Evolutionary conservation across 2,888 invertebrate genomes (phyloP).

Genomic region (Horisme vitalbata): DNA sequence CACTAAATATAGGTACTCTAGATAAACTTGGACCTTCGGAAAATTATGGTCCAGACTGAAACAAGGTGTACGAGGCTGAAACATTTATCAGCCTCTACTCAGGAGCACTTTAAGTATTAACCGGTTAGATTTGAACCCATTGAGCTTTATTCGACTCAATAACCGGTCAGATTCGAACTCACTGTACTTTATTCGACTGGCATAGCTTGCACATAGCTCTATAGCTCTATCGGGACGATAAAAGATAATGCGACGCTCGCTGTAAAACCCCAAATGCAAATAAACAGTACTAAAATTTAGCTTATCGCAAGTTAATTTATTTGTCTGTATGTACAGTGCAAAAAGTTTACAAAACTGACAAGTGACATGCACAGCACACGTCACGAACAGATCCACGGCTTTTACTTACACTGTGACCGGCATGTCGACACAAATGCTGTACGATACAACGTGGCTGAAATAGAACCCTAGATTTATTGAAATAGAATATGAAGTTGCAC

Average conservation of each 20-base stretch:
- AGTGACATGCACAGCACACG: neutral
- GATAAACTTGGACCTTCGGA: neutral
- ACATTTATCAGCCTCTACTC: too few relatives aligned
- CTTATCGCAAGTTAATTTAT: slow-evolving; percentile 7
- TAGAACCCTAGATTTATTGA: slow-evolving; percentile 18
- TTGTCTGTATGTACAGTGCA: neutral
- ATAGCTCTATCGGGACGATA: too few relatives aligned
- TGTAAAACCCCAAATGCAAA: too few relatives aligned
- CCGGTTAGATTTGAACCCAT: too few relatives aligned
- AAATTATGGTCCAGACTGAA: too few relatives aligned
- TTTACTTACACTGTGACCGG: slow-evolving; percentile 1
- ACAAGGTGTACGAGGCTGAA: too few relatives aligned
- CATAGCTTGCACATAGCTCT: too few relatives aligned
- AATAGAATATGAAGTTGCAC: slow-evolving; percentile 24
- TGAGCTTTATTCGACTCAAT: too few relatives aligned
- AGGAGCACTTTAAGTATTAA: too few relatives aligned
- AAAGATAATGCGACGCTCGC: too few relatives aligned
- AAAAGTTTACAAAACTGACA: slow-evolving; percentile 5
- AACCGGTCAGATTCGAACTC: too few relatives aligned
- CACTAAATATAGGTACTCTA: slow-evolving; percentile 2
- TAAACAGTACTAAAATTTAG: neutral
- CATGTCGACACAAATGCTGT: neutral
- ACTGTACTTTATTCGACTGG: too few relatives aligned
- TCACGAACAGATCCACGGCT: slow-evolving; percentile 2
- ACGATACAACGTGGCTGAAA: slow-evolving; percentile 7